A percentile compares a stretch with the other conserved stretches of the same genome.
Conservation (phyloP, 2,797 vertebrate species). For the Podargus strigoides region DNA sequence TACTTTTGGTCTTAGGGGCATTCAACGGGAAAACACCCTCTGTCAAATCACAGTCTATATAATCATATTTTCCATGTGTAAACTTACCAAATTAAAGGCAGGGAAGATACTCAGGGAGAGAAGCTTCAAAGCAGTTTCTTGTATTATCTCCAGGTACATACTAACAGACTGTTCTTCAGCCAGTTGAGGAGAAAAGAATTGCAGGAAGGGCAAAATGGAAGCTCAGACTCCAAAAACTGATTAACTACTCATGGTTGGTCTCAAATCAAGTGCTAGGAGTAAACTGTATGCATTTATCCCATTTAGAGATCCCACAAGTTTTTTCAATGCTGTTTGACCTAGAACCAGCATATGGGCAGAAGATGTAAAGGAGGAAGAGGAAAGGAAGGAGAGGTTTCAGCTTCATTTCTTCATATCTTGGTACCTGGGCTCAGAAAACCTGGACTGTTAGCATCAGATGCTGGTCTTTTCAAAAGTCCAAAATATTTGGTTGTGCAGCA, state of each 20-base stretch:
- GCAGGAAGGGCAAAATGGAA: neutral
- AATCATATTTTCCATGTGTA: constrained; percentile 4
- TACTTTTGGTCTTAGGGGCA: neutral
- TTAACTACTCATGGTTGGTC: neutral
- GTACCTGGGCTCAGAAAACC: neutral
- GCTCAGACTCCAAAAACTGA: neutral
- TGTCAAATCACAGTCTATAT: neutral
- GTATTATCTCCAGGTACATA: neutral
- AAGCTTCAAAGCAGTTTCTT: neutral
- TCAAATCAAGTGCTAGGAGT: neutral
- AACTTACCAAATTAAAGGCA: constrained; percentile 1
- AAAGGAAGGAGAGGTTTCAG: neutral
- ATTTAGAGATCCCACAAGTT: neutral
- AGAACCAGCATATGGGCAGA: neutral
- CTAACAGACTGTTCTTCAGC: neutral
- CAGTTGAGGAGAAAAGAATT: neutral
- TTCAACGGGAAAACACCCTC: constrained; percentile 1
- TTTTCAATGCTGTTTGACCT: neutral
- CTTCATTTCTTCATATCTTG: neutral
- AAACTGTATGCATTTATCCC: neutral
- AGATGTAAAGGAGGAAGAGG: neutral
- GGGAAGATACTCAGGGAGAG: neutral
- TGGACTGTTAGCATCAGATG: neutral
- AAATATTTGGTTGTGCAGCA: neutral
- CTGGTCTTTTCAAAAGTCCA: neutral